Evolutionary conservation across 1,140 invertebrate species (phyloP).

Genomic region (Camponotus floridanus): DNA sequence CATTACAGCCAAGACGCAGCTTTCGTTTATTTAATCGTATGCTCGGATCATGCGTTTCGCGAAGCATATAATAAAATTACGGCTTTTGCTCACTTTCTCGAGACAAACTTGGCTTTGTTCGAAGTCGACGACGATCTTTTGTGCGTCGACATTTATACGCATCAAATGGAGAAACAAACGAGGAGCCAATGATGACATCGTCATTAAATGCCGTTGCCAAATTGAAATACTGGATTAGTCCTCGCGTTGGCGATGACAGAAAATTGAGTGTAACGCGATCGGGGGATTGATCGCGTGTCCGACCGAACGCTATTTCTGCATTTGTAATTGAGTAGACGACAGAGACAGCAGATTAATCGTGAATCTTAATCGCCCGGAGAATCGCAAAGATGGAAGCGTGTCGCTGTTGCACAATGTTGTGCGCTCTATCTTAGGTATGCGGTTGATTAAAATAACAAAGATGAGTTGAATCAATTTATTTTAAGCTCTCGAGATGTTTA

Average conservation of each 20-base stretch:
- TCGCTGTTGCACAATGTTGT: constrained; percentile 28
- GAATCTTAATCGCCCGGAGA: constrained; percentile 58
- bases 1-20: not conserved
- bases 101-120: constrained; percentile 61
- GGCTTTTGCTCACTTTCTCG: constrained; percentile 3
- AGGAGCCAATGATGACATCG: constrained; percentile 17
- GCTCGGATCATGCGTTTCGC: not conserved
- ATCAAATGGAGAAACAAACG: not conserved
- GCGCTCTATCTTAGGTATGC: not conserved
- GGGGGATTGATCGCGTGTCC: constrained; percentile 66
- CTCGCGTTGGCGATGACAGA: constrained; percentile 57
- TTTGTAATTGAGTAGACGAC: constrained; percentile 39
- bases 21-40: constrained; percentile 35
- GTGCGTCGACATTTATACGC: constrained; percentile 56
- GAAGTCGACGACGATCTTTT: constrained; percentile 15
- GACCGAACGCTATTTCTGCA: constrained; percentile 70
- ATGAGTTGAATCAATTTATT: constrained; percentile 39
- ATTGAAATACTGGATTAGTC: constrained; percentile 60
- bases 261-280: constrained; percentile 67
- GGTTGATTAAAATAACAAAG: constrained; percentile 55
- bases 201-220: constrained; percentile 60
- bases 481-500: constrained; percentile 5
- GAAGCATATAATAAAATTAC: constrained; percentile 45
- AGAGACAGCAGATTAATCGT: constrained; percentile 47
- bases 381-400: not conserved